phyloP scores from a whole-genome alignment of 35 echinoderm and acorn worm genomes.

The Ophioderma brevispina region DNA sequence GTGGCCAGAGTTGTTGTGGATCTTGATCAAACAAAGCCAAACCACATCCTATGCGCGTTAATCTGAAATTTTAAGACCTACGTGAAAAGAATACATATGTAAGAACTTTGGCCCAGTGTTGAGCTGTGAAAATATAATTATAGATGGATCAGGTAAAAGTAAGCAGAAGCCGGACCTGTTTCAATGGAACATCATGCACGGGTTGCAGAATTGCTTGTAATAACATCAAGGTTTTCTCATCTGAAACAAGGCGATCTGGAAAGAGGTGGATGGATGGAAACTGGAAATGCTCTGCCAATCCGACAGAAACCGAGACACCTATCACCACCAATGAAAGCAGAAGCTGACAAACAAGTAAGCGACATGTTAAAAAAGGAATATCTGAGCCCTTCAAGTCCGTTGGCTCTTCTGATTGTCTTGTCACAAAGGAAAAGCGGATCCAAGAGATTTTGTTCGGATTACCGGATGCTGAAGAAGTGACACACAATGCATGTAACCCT shows the following conservation, averaged over 20 bases:
- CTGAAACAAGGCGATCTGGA: constrained; percentile 35
- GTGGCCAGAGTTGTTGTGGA: neutral
- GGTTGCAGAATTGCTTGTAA: neutral
- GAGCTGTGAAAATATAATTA: neutral
- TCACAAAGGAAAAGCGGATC: constrained; percentile 9
- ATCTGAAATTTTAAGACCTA: neutral
- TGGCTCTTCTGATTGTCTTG: constrained; percentile 36
- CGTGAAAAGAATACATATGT: neutral
- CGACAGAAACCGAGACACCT: constrained; percentile 38
- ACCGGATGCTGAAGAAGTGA: constrained; percentile 8
- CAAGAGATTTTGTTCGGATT: constrained; percentile 32
- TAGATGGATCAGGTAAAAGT: neutral
- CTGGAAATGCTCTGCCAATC: constrained; percentile 36
- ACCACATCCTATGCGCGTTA: neutral
- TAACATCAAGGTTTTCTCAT: constrained; percentile 35
- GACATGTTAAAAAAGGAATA: constrained; percentile 24
- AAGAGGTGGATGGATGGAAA: constrained; percentile 40
- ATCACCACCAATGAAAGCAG: neutral
- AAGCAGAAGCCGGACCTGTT: neutral
- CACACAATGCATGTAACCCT: constrained; percentile 28
- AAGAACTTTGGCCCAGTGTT: neutral
- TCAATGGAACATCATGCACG: neutral
- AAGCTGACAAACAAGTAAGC: neutral
- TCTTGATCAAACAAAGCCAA: neutral
- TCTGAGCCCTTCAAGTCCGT: constrained; percentile 20